Evolutionary conservation across 1,140 invertebrate genomes (phyloP), one percentile per base, ranked within the genome.

Genomic region (Bombus superbus): DNA sequence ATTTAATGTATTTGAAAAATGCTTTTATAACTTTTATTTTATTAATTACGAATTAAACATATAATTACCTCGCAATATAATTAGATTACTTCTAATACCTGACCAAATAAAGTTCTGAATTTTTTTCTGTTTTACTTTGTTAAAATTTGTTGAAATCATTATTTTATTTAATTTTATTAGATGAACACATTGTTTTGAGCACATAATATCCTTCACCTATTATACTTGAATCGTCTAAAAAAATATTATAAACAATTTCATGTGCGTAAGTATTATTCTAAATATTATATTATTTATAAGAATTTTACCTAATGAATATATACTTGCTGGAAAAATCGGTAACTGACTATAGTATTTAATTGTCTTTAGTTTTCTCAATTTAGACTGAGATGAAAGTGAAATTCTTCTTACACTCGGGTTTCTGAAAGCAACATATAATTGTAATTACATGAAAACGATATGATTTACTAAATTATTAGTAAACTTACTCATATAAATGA

Each of bases 1-100:
- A 93, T 93, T 92, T 90, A 88, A 93, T 90, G 87, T 93, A 94
- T 94, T 94, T 93, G 87, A 92, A 89, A 47, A 88, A 92, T 93
- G 92, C 91, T 92, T 92, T 93, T 91, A 91, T 86, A 90, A 90
- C 89, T 92, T 89, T 90, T 90, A 88, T 91, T 87, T 89, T 87
- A 89, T 82, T 88, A 78, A 83, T 90, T 86, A 84, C 84, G 81
- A 81, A 87, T 83, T 82, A 83, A 91, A 91, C n/a, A n/a, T 81
- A 35, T 85, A 69, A 88, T 88, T 82, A 75, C 77, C 71, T 82
- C 59, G 77, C 59, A 88, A 25, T n/a, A 75, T 47, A 4, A 64
- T 44, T 86, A 25, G 2, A 64, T 40, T 89, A 22, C 72, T 85
- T 69, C 71, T 22, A 57, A 35, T 13, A 35, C 35, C 66, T 62